Base-by-base conservation (phyloP, 2,113 vertebrate species). In the Laterallus jamaicensis region DNA sequence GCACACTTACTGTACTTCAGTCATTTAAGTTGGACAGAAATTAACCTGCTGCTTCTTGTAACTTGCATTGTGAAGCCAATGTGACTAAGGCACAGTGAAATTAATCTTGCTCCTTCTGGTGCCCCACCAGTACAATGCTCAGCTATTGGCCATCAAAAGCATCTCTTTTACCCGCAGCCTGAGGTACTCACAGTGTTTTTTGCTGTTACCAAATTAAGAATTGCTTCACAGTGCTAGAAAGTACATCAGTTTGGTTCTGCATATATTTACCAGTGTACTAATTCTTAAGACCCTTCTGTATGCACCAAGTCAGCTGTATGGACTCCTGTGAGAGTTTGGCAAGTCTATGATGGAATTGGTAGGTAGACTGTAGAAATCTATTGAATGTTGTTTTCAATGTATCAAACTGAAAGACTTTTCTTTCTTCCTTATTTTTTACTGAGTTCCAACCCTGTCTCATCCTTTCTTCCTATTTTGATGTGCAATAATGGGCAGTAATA, bases 391-490 rank as follows among this genome's bases (percentile, higher is more conserved):
- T n/a, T 91, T 93, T 95, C n/a, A 40, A 4, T 58, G 17, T 81
- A 49, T 66, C 56, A 71, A 86, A 93, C 32, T 49, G 84, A 88
- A 70, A 42, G 28, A 54, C 58, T 73, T 25, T n/a, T n/a, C 82
- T 93, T 95, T 92, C 42, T 76, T 87, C 39, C 54, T 13, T 74
- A 39, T 15, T 83, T 82, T 82, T 94, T 69, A 42, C 31, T 28
- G 59, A 67, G 10, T 91, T 88, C 37, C 28, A 60, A 5, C 63
- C 44, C 40, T n/a, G 35, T 67, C 69, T 94, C 22, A 54, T 69
- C 49, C 37, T 87, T 95, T 76, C 73, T 93, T 92, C 86, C 59
- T 88, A 56, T 95, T 94, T 83, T 90, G 68, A 60, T 31, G 20
- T 2, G 5, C 49, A 69, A 1, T 86, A 91, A 89, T 77, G 64